Evolutionary conservation across 2,888 invertebrate species (phyloP), one percentile per base, ranked within the genome.

Genomic region (Tenthredo notha): DNA sequence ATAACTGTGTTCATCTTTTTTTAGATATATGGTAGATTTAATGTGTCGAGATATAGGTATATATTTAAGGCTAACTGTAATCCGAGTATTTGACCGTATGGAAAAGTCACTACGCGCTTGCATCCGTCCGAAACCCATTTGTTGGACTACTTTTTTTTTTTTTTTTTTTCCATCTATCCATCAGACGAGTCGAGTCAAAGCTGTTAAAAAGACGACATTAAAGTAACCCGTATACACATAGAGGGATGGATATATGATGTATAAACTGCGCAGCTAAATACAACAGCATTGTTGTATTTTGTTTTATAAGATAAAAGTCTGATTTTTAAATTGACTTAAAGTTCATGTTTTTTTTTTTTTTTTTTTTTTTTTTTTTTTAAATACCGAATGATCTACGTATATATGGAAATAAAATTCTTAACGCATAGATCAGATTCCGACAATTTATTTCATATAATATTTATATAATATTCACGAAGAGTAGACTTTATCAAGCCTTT

Each of bases 101-200:
- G 25, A 61, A 67, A 29, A 29, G 33, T 15, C 33, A 67, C 33
- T 67, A 12, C n/a, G 21, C 25, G 21, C 25, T 61, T 25, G 25
- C 61, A 12, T 21, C 25, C 67, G 33, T 33, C 29, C 6, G 33
- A 67, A 18, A 67, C 67, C 15, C 33, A 33, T 33, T 67, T 67
- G 33, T 15, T 33, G 10, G 29, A 12, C 25, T 67, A 33, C 33
- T 67, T 67, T 33, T 6, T 67, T 65, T 33, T 33, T 33, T 4
- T 33, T 4, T 33, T 33, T 33, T 33, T 0, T 33, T 33, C 33
- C 33, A 67, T 67, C 33, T 33, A 67, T 67, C 67, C 67, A 67
- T 33, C 67, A 67, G 67, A 33, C 67, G 18, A 67, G 67, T 33
- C 67, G 33, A 67, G 67, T 67, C 67, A 18, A 67, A 67, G 67